Percentiles rank a stretch among this genome's conserved stretches.
These are phyloP conservation scores for Andrena minutula DNA, from an alignment of 2,888 invertebrate genomes.

Conservation along the genomic window DNA sequence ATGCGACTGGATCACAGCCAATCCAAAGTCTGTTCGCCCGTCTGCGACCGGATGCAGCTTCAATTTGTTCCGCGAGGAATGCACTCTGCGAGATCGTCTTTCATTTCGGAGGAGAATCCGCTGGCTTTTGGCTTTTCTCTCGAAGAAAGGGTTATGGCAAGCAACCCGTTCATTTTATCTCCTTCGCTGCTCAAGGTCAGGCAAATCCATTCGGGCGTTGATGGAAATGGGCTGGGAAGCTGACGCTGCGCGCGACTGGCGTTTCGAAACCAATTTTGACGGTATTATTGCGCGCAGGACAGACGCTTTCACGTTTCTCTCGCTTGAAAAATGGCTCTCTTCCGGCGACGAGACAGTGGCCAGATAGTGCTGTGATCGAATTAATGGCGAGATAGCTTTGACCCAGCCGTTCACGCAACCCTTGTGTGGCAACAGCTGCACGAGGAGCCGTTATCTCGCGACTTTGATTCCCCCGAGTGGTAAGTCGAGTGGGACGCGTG, in stretches of 20 bases:
- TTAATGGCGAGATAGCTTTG: constrained; percentile 52
- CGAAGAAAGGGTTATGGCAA: neutral
- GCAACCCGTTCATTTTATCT: neutral
- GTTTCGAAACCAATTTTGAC: constrained; percentile 16
- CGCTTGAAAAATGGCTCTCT: constrained; percentile 46
- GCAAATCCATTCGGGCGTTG: constrained; percentile 1
- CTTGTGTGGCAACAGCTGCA: constrained; percentile 57
- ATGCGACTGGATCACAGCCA: constrained; percentile 77
- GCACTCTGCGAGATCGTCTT: constrained; percentile 41
- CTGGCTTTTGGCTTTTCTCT: neutral
- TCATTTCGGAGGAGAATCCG: constrained; percentile 6
- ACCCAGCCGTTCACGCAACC: constrained; percentile 52
- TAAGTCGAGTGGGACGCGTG: constrained; percentile 52
- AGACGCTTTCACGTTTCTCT: constrained; percentile 11
- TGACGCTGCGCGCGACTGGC: neutral
- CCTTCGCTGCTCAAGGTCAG: neutral
- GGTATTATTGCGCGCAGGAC: constrained; percentile 6
- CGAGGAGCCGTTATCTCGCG: constrained; percentile 65
- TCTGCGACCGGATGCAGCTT: constrained; percentile 56
- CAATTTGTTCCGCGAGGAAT: constrained; percentile 53
- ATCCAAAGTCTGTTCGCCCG: constrained; percentile 73
- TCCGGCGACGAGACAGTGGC: neutral
- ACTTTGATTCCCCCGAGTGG: constrained; percentile 60
- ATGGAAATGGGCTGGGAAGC: constrained; percentile 1
- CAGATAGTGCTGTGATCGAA: constrained; percentile 45